Percentiles rank a stretch among this genome's conserved stretches.
Evolutionary conservation across 2,888 invertebrate species (phyloP).

Genomic region (Cancer borealis): DNA sequence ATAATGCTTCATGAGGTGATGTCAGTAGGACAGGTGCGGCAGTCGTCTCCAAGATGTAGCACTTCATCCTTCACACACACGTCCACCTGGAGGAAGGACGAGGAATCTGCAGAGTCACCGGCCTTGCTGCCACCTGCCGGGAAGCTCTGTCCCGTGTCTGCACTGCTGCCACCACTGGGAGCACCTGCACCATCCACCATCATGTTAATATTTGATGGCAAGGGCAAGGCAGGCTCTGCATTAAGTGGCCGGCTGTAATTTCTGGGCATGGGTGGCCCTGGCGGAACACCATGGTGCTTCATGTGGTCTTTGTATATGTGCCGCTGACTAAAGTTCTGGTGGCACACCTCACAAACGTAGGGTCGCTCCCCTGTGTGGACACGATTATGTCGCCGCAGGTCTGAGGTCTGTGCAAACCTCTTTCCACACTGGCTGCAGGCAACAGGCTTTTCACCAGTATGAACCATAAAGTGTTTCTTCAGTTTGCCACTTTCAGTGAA

Average conservation of each 20-base stretch:
- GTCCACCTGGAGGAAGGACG: conserved; percentile 53
- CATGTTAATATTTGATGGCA: background rate
- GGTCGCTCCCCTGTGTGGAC: conserved; percentile 71
- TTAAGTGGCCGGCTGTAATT: background rate
- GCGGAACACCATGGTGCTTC: conserved; percentile 52
- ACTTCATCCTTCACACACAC: conserved; percentile 63
- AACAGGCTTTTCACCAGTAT: conserved; percentile 68
- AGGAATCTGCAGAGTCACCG: conserved; percentile 35
- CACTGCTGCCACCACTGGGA: background rate
- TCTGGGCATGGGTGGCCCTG: conserved; percentile 23
- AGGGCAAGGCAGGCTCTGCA: background rate
- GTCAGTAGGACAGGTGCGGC: background rate
- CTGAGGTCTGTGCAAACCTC: conserved; percentile 67
- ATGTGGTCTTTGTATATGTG: conserved; percentile 64
- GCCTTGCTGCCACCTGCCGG: background rate
- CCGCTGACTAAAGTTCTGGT: conserved; percentile 63
- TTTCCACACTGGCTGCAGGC: conserved; percentile 64
- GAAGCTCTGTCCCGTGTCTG: background rate
- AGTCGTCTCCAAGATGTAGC: conserved; percentile 44
- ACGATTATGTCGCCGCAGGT: conserved; percentile 66
- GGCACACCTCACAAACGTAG: conserved; percentile 60
- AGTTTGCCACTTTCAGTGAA: conserved; percentile 71
- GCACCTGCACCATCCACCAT: background rate
- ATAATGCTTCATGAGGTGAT: background rate
- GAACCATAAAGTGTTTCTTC: conserved; percentile 68